phyloP scores from a whole-genome alignment of 2,888 invertebrate genomes.

The Zaprionus lineosus region DNA sequence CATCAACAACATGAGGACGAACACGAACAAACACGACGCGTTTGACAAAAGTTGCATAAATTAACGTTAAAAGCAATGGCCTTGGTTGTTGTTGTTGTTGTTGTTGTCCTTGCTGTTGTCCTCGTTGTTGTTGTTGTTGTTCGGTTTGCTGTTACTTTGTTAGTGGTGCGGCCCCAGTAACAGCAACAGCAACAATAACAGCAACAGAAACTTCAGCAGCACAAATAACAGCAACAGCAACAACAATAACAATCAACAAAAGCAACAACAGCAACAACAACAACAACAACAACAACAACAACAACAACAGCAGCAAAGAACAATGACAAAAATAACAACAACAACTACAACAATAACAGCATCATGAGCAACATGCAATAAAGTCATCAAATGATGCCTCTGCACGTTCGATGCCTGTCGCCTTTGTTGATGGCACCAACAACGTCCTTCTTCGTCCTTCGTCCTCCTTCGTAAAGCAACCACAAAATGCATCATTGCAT shows the following conservation, averaged over 20 bases:
- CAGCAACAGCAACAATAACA: no score
- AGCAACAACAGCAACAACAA: no score
- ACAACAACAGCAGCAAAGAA: no score
- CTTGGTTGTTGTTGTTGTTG: slow-evolving; percentile 30
- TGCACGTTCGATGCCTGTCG: slow-evolving; percentile 10
- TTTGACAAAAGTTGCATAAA: slow-evolving; percentile 78
- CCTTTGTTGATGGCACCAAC: slow-evolving; percentile 33
- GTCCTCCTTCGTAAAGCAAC: slow-evolving; percentile 29
- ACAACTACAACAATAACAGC: slow-evolving; percentile 29
- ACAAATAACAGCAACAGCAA: no score
- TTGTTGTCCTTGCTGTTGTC: slow-evolving; percentile 2
- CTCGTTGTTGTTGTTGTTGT: slow-evolving; percentile 28
- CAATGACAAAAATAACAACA: no score
- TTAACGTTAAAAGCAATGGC: slow-evolving; percentile 74
- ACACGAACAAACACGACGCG: slow-evolving; percentile 47
- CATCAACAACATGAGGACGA: slow-evolving; percentile 35
- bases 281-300: no score
- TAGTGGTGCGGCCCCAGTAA: slow-evolving; percentile 34
- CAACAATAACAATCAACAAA: no score
- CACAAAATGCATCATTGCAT: slow-evolving; percentile 42
- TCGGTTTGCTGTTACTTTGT: slow-evolving; percentile 58
- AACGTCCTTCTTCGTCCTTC: no score
- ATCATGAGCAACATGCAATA: slow-evolving; percentile 77
- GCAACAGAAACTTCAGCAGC: no score
- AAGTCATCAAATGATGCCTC: slow-evolving; percentile 71